phyloP scores from a whole-genome alignment of 1,140 invertebrate genomes.

The Drosophila mojavensis region DNA sequence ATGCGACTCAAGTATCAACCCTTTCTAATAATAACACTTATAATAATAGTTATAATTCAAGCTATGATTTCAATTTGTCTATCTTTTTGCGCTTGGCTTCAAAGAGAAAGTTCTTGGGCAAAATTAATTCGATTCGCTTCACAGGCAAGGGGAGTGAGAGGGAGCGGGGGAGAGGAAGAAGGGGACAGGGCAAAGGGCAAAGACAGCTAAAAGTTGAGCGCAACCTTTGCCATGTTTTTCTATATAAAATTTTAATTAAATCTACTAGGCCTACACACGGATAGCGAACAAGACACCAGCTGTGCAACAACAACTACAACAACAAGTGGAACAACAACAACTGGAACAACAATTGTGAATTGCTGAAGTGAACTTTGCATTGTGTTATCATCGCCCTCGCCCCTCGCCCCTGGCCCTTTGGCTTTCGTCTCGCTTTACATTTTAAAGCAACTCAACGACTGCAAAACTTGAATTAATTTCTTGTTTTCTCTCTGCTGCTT shows the following conservation, averaged over 20 bases:
- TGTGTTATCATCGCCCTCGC: slow-evolving; percentile 36
- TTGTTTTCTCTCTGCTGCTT: slow-evolving; percentile 7
- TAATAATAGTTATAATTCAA: slow-evolving; percentile 26
- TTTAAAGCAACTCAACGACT: slow-evolving; percentile 65
- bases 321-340: slow-evolving; percentile 41
- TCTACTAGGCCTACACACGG: slow-evolving; percentile 58
- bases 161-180: not conserved
- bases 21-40: slow-evolving; percentile 20
- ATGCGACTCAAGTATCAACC: too few relatives aligned
- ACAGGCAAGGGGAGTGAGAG: not conserved
- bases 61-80: slow-evolving; percentile 22
- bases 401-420: slow-evolving; percentile 1
- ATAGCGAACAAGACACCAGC: slow-evolving; percentile 43
- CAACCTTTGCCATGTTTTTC: slow-evolving; percentile 55
- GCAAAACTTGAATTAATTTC: slow-evolving; percentile 73
- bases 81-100: not conserved
- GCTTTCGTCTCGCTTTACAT: slow-evolving; percentile 62
- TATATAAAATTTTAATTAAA: slow-evolving; percentile 76
- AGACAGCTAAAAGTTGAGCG: slow-evolving; percentile 43
- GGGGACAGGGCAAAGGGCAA: too few relatives aligned
- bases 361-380: slow-evolving; percentile 40
- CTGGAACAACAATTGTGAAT: slow-evolving; percentile 47
- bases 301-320: slow-evolving; percentile 49
- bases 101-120: slow-evolving; percentile 4
- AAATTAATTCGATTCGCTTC: slow-evolving; percentile 39